A percentile compares a stretch with the other conserved stretches of the same genome.
Conservation (phyloP, 2,888 invertebrate genomes). For the Panorpa germanica region DNA sequence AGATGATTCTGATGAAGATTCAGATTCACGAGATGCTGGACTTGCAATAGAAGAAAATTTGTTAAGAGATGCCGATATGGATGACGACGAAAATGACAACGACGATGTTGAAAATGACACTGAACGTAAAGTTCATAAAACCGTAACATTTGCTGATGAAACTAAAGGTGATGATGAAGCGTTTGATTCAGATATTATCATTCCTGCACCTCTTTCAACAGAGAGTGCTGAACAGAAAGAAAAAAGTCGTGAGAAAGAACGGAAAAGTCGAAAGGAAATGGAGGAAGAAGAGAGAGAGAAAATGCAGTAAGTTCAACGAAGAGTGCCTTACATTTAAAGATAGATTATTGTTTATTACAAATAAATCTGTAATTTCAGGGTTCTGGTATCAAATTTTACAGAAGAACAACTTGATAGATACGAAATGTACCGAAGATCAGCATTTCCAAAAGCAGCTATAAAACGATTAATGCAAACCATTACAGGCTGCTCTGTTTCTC, state of each 20-base stretch:
- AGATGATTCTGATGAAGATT: too few species aligned
- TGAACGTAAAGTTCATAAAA: too few species aligned
- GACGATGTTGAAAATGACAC: too few species aligned
- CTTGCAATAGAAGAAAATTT: too few species aligned
- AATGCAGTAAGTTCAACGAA: constrained; percentile 62
- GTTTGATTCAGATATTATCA: too few species aligned
- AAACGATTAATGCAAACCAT: constrained; percentile 96
- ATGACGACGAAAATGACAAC: too few species aligned
- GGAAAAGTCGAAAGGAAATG: constrained; percentile 59
- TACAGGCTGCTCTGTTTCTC: constrained; percentile 89
- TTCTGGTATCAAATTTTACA: constrained; percentile 94
- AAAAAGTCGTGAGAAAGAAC: constrained; percentile 37
- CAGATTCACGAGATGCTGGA: too few species aligned
- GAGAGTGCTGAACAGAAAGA: constrained; percentile 14
- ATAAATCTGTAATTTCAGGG: constrained; percentile 34
- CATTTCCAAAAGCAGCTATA: constrained; percentile 95
- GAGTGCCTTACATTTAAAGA: constrained; percentile 9
- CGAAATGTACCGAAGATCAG: constrained; percentile 94
- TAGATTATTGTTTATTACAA: constrained; percentile 2
- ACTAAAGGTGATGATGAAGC: too few species aligned
- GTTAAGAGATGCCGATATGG: too few species aligned
- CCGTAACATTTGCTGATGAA: too few species aligned
- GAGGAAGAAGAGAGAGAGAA: constrained; percentile 91
- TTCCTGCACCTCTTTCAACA: too few species aligned
- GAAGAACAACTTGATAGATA: constrained; percentile 96